phyloP scores from a whole-genome alignment of 1,140 invertebrate genomes.

The Drosophila mauritiana region DNA sequence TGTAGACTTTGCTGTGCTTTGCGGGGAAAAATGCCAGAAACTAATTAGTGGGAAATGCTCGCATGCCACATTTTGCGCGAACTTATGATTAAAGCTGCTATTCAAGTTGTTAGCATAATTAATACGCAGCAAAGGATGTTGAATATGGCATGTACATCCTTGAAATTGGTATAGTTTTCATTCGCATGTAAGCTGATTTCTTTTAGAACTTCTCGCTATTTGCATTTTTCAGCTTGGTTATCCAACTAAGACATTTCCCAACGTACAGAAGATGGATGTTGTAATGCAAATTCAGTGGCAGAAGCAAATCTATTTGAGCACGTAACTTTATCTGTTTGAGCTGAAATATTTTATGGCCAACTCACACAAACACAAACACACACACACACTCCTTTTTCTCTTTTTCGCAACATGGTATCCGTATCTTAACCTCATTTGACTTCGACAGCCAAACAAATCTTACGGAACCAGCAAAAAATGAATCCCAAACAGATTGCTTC shows the following conservation, averaged over 20 bases:
- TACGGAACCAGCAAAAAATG: conserved; percentile 11
- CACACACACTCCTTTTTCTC: background rate
- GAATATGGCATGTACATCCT: background rate
- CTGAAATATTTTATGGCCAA: conserved; percentile 3
- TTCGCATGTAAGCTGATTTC: background rate
- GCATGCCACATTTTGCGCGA: background rate
- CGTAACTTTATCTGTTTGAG: conserved; percentile 32
- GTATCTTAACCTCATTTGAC: conserved; percentile 30
- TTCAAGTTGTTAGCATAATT: background rate
- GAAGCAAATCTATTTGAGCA: conserved; percentile 24
- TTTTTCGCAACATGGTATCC: background rate
- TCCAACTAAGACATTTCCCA: conserved; percentile 15
- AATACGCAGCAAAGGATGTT: background rate
- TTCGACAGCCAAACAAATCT: conserved; percentile 24
- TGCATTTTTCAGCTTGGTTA: conserved; percentile 24
- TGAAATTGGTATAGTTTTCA: too few species aligned
- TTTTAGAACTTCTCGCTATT: background rate
- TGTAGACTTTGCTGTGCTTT: conserved; percentile 16
- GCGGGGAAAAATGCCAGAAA: conserved; percentile 9
- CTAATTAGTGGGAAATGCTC: conserved; percentile 28
- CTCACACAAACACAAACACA: background rate
- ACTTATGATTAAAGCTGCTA: background rate
- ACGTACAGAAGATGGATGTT: conserved; percentile 18
- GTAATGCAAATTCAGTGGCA: conserved; percentile 33
- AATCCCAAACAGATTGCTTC: conserved; percentile 16